Evolutionary conservation across 2,797 vertebrate genomes (phyloP).

Genomic region (Holocentrus rufus): DNA sequence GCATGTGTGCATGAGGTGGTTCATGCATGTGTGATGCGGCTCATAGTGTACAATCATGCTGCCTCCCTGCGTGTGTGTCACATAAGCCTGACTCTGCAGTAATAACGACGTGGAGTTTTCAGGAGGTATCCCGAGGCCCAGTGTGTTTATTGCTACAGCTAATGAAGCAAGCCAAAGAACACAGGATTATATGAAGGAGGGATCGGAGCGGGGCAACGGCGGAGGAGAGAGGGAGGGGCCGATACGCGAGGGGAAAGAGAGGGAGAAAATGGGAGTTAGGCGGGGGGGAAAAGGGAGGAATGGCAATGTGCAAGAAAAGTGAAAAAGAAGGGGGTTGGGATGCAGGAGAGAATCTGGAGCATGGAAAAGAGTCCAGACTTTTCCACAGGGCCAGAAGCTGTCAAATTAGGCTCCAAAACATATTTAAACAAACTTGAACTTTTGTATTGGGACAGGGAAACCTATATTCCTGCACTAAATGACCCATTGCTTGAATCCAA

Average conservation of each 20-base stretch:
- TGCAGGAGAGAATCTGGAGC: background rate
- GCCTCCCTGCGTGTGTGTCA: conserved; percentile 10
- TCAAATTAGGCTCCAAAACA: too few relatives aligned
- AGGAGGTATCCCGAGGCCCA: conserved; percentile 62
- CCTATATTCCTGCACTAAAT: too few relatives aligned
- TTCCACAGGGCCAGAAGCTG: background rate
- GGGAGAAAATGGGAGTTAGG: conserved; percentile 59
- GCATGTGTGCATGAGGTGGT: background rate
- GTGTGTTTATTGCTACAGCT: conserved; percentile 75
- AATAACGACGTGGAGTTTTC: conserved; percentile 60
- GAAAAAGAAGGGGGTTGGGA: conserved; percentile 20
- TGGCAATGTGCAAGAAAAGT: conserved; percentile 39
- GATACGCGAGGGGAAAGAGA: conserved; percentile 1
- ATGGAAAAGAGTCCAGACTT: background rate
- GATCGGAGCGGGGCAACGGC: conserved; percentile 38
- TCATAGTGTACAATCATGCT: too few relatives aligned
- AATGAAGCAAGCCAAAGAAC: conserved; percentile 72
- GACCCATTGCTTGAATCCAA: too few relatives aligned
- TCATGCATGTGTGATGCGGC: background rate
- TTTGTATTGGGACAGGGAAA: too few relatives aligned
- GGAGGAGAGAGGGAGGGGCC: background rate
- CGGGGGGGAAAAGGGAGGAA: conserved; percentile 58
- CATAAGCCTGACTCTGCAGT: conserved; percentile 52
- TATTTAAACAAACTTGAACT: too few relatives aligned
- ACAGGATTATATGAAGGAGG: conserved; percentile 67